Percentiles rank a stretch among this genome's conserved stretches.
phyloP scores from a whole-genome alignment of 2,113 vertebrate species.

The Microcebus lehilahytsara region DNA sequence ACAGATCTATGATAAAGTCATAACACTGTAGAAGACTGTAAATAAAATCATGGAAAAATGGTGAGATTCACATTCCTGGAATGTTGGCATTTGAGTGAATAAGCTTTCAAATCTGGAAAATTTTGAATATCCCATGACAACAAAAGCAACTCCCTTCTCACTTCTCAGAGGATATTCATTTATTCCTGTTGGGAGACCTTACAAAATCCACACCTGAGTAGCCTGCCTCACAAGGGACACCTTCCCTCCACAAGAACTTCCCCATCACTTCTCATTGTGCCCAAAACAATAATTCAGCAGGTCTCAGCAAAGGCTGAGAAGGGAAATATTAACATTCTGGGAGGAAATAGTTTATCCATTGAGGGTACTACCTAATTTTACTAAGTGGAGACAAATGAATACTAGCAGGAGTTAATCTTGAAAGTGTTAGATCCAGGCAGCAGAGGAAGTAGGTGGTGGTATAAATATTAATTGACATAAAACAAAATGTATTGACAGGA shows the following conservation, averaged over 20 bases:
- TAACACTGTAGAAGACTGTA: not conserved
- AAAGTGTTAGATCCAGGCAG: not conserved
- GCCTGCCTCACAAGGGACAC: not conserved
- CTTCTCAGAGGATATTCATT: not conserved
- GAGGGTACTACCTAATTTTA: not conserved
- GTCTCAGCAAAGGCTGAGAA: not conserved
- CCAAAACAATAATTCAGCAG: not conserved
- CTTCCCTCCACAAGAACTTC: not conserved
- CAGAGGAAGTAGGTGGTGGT: not conserved
- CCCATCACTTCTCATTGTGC: not conserved
- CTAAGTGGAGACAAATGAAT: not conserved
- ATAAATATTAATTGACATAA: not conserved
- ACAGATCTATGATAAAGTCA: not conserved
- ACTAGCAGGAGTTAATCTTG: not conserved
- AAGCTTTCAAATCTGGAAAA: not conserved
- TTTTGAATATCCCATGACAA: not conserved
- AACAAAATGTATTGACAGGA: not conserved
- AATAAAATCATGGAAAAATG: not conserved
- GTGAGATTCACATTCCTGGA: not conserved
- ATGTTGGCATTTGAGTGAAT: not conserved
- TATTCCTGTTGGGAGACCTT: not conserved
- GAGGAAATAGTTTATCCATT: not conserved
- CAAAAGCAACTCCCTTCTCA: not conserved
- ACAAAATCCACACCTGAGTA: not conserved
- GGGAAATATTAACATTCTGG: not conserved